Conservation (phyloP, 1,140 invertebrate species). For the Apis florea region DNA sequence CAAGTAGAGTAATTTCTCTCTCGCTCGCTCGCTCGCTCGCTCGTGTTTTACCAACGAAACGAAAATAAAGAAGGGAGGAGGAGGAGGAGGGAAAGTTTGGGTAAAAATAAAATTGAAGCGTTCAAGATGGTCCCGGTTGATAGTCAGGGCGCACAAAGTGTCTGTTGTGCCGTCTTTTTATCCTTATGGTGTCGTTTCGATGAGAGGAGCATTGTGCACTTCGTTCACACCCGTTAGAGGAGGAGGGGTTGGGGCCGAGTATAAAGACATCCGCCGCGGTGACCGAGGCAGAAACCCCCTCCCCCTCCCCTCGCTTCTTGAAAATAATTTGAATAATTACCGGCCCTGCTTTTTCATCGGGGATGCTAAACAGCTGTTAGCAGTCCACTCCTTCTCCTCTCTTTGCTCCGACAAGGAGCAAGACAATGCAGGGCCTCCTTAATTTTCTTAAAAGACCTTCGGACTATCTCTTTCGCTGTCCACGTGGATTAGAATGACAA, state of each 20-base stretch:
- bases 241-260: slow-evolving; percentile 3
- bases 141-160: neutral
- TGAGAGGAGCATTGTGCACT: slow-evolving; percentile 21
- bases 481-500: slow-evolving; percentile 20
- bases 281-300: slow-evolving; percentile 38
- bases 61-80: neutral
- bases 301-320: slow-evolving; percentile 54
- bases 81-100: neutral
- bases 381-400: slow-evolving; percentile 52
- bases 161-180: slow-evolving; percentile 1
- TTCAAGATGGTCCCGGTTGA: neutral
- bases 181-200: neutral
- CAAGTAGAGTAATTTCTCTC: no score
- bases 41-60: neutral
- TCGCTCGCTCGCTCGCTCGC: no score
- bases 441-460: slow-evolving; percentile 65
- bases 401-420: slow-evolving; percentile 41
- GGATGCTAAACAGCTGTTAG: slow-evolving; percentile 75
- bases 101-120: neutral
- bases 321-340: slow-evolving; percentile 77
- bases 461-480: no score
- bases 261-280: slow-evolving; percentile 50
- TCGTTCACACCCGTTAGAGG: slow-evolving; percentile 44
- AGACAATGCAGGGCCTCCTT: slow-evolving; percentile 68
- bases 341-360: slow-evolving; percentile 67